Evolutionary conservation across 2,113 vertebrate genomes (phyloP), one percentile per base, ranked within the genome.

Genomic region (Burhinus bistriatus): DNA sequence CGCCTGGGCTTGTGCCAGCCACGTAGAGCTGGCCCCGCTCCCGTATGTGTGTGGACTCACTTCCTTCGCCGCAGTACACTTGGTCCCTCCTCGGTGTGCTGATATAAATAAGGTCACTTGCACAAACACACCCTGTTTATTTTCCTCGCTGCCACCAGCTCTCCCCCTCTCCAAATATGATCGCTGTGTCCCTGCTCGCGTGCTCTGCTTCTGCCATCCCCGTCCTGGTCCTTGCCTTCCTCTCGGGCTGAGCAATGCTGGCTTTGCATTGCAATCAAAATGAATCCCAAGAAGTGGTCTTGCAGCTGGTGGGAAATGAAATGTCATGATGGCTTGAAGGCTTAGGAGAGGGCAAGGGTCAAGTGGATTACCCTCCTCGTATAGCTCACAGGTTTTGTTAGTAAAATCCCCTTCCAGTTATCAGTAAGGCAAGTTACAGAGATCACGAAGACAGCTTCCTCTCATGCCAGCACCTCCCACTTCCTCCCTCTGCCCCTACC

Each of bases 331-430:
- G 83, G 72, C 57, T 64, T 68, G 68, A 91, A 72, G 77, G 80
- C 72, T 94, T 87, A 87, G 80, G 44, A 84, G 75, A 79, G 78
- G 54, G 58, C 83, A 79, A 81, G 69, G 75, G 69, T 93, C 91
- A 95, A 92, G 81, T 82, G 92, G 86, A 92, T 97, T 89, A 82
- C 26, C 52, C 81, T 90, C 44, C 87, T 94, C 78, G 23, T 78
- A 47, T 79, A 94, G 87, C 87, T 95, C 81, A 55, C 69, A 85
- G 81, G 81, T 96, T 79, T 92, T 91, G 13, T 57, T 61, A 44
- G 71, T 78, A 93, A 96, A 96, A 95, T 89, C 61, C 21, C 52
- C 23, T 30, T 87, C 59, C 62, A 57, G 16, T 52, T 90, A 47
- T 52, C 57, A 68, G 77, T 87, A 69, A 76, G 42, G 80, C 45